These are phyloP conservation scores for Microplitis manilae DNA, from an alignment of 2,888 invertebrate species.

Conservation along the genomic window DNA sequence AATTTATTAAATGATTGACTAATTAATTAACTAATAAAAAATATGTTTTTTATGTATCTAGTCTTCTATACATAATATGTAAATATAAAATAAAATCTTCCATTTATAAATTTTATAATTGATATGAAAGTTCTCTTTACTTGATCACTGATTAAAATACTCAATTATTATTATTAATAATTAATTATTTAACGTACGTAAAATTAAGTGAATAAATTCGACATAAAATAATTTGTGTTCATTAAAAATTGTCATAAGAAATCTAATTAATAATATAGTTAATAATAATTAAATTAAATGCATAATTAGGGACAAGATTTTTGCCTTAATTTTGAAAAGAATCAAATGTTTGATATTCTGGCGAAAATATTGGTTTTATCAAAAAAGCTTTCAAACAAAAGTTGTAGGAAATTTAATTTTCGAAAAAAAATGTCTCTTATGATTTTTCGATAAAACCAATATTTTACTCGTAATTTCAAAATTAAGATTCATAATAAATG, in stretches of 20 bases:
- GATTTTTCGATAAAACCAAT: too few species aligned
- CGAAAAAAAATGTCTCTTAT: too few species aligned
- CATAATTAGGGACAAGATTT: neutral
- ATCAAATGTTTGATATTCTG: too few species aligned
- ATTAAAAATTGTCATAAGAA: neutral
- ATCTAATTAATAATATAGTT: neutral
- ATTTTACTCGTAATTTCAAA: too few species aligned
- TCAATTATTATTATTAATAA: neutral
- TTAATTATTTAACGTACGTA: neutral
- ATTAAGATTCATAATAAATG: too few species aligned
- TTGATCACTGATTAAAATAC: neutral
- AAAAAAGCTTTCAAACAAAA: too few species aligned
- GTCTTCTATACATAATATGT: neutral
- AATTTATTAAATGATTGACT: too few species aligned
- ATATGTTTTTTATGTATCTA: constrained; percentile 42
- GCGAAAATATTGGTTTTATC: too few species aligned
- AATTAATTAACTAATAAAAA: neutral
- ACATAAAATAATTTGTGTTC: neutral
- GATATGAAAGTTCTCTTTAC: neutral
- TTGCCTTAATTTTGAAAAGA: too few species aligned
- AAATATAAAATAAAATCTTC: constrained; percentile 1
- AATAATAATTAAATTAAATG: neutral
- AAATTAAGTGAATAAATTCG: neutral
- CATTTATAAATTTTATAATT: constrained; percentile 1
- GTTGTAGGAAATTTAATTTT: too few species aligned